Base-by-base conservation (phyloP, 2,113 vertebrate genomes). In the Rhinopomastus cyanomelas region DNA sequence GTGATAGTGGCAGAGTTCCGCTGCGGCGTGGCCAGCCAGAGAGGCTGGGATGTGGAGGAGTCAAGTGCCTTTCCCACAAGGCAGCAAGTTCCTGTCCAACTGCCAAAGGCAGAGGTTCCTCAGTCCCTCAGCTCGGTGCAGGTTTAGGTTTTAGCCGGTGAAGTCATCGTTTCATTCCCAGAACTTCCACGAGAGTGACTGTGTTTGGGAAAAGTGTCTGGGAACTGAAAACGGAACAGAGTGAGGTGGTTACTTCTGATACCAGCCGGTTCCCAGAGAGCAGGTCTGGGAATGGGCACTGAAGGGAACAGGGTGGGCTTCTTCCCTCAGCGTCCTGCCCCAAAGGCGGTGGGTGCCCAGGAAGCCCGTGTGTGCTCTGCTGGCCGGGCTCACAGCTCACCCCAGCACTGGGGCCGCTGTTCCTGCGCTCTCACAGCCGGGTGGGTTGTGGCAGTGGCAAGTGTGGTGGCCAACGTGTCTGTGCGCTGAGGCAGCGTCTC, bases 1-100 rank as follows among this genome's bases (percentile, higher is more conserved):
- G 49, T 46, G 36, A 78, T 46, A 18, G 4, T 3, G n/a, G n/a
- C n/a, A n/a, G n/a, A n/a, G n/a, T n/a, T n/a, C n/a, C n/a, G n/a
- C n/a, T n/a, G n/a, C n/a, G n/a, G n/a, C n/a, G 0, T n/a, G 19
- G 36, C 16, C 3, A 3, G 5, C 21, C 25, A 49, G n/a, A 75
- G 48, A 69, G 19, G 51, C 22, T 53, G n/a, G 71, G 48, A 75
- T 16, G 46, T 81, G 81, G 62, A 84, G 34, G 12, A 84, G 29
- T 27, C 34, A 42, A 25, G 14, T 23, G 30, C 6, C 5, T 75
- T 71, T 68, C 19, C 23, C 22, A 30, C 13, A 60, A 30, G n/a
- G 23, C 37, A 77, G 12, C 1, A 8, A 80, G 67, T 71, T 67
- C n/a, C 27, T 55, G 13, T 8, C 23, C 64, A 72, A 27, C 23